Base-by-base conservation (phyloP, 1,140 invertebrate species). In the Lepidurus arcticus region DNA sequence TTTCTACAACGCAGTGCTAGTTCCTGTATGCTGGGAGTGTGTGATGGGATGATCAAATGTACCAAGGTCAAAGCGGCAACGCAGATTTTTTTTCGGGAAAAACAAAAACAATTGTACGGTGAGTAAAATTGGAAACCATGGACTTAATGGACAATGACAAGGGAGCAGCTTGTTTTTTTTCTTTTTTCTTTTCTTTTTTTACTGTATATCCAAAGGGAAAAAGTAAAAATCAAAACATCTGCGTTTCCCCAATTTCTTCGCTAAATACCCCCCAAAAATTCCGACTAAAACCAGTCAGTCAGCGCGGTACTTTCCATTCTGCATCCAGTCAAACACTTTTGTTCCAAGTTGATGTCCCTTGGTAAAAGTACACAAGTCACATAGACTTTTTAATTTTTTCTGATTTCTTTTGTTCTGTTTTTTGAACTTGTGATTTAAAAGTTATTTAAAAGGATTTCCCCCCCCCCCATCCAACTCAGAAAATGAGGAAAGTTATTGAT, bases 141-240 rank as follows among this genome's bases (percentile, higher is more conserved):
- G 53, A 65, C 53, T 65, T 65, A 65, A 65, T 65, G 53, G 53
- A 65, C 53, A 65, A 65, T 65, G 53, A 65, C 53, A 65, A 65
- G 21, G 21, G 21, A 21, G 45, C 16, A 65, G 53, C 53, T 65
- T 16, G 2, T 65, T 65, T 65, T n/a, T 65, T 7, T 53, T n/a
- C 13, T 1, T 16, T 53, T 53, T 53, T 65, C 7, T 10, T 65
- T 65, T 65, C 47, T 16, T 65, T 34, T 34, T 34, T 34, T 3
- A 34, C 34, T 34, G 34, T 34, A 34, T 34, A 34, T 34, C 34
- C 53, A 21, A 7, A 21, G 53, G 53, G 53, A n/a, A 16, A 9
- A 65, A 65, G 53, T 65, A 65, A 65, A 65, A 65, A 65, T 65
- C 53, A 13, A 65, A 65, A 4, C 21, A 13, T 21, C 53, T 7